Evolutionary conservation across 2,797 vertebrate genomes (phyloP).

Genomic region (Danio aesculapii): DNA sequence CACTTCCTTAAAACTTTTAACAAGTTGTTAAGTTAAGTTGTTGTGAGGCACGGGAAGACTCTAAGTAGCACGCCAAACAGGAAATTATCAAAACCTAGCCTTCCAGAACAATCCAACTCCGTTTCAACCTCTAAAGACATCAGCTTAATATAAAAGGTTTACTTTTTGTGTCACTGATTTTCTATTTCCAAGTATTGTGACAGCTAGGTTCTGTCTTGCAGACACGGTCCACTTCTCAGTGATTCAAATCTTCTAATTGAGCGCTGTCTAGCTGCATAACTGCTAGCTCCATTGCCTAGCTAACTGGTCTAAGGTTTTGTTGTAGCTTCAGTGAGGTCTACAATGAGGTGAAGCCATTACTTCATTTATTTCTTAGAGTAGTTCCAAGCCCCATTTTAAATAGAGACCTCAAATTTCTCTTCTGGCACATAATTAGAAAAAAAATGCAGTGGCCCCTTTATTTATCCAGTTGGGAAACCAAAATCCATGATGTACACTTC

Average conservation of each 20-base stretch:
- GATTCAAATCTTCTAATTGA: slow-evolving; percentile 44
- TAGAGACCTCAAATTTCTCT: slow-evolving; percentile 49
- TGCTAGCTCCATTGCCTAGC: slow-evolving; percentile 6
- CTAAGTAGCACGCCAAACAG: slow-evolving; percentile 77
- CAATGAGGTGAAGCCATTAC: slow-evolving; percentile 38
- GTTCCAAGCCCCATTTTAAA: slow-evolving; percentile 48
- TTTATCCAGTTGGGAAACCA: slow-evolving; percentile 44
- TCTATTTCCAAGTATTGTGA: slow-evolving; percentile 45
- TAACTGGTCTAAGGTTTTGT: slow-evolving; percentile 50
- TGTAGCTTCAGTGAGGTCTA: slow-evolving; percentile 46
- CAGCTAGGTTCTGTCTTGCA: slow-evolving; percentile 38
- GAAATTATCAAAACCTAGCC: slow-evolving; percentile 79
- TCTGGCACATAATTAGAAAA: slow-evolving; percentile 40
- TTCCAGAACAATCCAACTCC: slow-evolving; percentile 75
- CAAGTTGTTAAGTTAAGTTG: too few relatives aligned
- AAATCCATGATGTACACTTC: slow-evolving; percentile 40
- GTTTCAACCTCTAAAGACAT: slow-evolving; percentile 68
- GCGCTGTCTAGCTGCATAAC: slow-evolving; percentile 33
- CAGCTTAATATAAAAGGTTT: slow-evolving; percentile 63
- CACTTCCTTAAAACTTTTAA: slow-evolving; percentile 20
- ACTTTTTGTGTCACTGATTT: slow-evolving; percentile 56
- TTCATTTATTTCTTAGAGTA: slow-evolving; percentile 15
- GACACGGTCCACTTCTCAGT: slow-evolving; percentile 9
- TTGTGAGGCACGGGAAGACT: slow-evolving; percentile 58
- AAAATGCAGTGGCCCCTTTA: slow-evolving; percentile 46